Conservation (phyloP, 1,140 invertebrate species). For the Carposina sasakii region DNA sequence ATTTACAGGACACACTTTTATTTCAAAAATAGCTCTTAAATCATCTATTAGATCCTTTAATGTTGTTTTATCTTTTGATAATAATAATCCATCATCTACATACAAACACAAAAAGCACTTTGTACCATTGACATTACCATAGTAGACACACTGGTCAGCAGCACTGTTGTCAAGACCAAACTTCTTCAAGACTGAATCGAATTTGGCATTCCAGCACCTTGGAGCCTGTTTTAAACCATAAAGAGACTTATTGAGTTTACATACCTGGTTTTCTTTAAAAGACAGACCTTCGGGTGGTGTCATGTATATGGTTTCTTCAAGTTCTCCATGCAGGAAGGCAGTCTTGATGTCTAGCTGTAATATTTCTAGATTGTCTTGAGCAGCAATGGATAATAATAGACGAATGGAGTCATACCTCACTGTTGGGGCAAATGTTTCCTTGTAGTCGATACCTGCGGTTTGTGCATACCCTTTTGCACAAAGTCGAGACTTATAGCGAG, state of each 20-base stretch:
- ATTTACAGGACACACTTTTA: conserved; percentile 14
- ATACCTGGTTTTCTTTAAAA: conserved; percentile 24
- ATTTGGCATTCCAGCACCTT: conserved; percentile 43
- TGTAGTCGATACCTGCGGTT: conserved; percentile 32
- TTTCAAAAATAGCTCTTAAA: conserved; percentile 22
- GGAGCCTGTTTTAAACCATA: too few relatives aligned
- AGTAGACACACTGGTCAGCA: conserved; percentile 53
- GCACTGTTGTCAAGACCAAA: conserved; percentile 39
- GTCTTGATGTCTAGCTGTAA: conserved; percentile 33
- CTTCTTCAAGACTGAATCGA: conserved; percentile 32
- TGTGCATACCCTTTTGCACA: conserved; percentile 33
- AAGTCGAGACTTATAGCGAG: conserved; percentile 23
- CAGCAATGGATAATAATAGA: conserved; percentile 27
- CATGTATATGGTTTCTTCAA: conserved; percentile 33
- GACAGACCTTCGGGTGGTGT: conserved; percentile 24
- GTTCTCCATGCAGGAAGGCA: conserved; percentile 30
- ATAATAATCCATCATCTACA: conserved; percentile 64
- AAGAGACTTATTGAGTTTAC: conserved; percentile 45
- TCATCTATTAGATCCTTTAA: conserved; percentile 28
- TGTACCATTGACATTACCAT: conserved; percentile 19
- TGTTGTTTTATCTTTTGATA: conserved; percentile 17
- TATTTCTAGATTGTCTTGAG: conserved; percentile 25
- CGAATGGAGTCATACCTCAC: conserved; percentile 34
- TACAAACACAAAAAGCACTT: conserved; percentile 53
- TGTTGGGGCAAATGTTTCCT: conserved; percentile 27